Base-by-base conservation (phyloP, 1,140 invertebrate genomes). In the Thaumatotibia leucotreta region DNA sequence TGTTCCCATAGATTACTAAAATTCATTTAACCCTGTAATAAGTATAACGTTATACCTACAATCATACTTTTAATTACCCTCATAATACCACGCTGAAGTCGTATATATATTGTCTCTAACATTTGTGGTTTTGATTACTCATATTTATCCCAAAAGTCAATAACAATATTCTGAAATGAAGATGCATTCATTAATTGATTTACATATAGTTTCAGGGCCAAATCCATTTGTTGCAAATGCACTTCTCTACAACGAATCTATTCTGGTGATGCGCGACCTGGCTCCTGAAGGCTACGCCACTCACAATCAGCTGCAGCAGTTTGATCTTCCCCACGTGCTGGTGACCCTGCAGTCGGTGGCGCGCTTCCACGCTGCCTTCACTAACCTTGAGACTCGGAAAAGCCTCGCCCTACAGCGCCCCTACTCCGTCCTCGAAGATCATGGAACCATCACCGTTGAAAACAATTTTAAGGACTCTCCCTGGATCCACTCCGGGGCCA, bases 231-330 rank as follows among this genome's bases (percentile, higher is more conserved):
- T 72, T 10, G 31, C 76, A 0, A 83, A 73, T 65, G 80, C 74
- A 0, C 79, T 77, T 39, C 22, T 84, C n/a, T 77, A 77, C 68
- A 80, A 69, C 6, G 83, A 88, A 4, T 68, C 68, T 0, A 49
- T 85, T 0, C 14, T 89, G 1, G 83, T 88, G 33, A 77, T 87
- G 79, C 77, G 76, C 2, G 82, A 89, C 50, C 52, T 88, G 6
- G 35, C 69, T 1, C 20, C 66, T 2, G 33, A 81, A 8, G 86
- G 84, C 1, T 89, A 88, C 61, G 39, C 66, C n/a, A 29, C 70
- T 0, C 61, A 62, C 1, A 70, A 75, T 0, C 61, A 66, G 24
- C 20, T 69, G 0, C 67, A 80, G 17, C 79, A 69, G n/a, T 65
- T 86, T 0, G 80, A 81, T 52, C 52, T 76, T 4, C 63, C 72